Evolutionary conservation across 1,140 invertebrate species (phyloP), one percentile per base, ranked within the genome.

Genomic region (Triops cancriformis): DNA sequence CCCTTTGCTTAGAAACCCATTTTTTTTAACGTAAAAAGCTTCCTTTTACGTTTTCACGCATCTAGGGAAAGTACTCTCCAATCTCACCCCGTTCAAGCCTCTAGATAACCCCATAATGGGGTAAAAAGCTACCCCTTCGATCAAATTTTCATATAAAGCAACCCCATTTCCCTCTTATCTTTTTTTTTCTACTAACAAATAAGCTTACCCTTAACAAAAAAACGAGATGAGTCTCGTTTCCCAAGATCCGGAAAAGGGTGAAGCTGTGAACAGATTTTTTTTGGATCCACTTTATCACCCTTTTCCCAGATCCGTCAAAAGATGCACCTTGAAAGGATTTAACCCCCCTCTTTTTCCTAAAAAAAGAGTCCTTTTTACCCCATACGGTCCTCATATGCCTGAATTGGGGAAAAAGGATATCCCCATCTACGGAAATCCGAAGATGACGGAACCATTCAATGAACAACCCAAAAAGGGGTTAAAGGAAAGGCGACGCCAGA

Each of bases 211-310:
- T 23, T 5, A 64, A 23, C 7, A 64, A 64, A 64, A 45, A 64
- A 64, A 64, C 23, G 51, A 23, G 51, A 64, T 64, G 51, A 64
- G 10, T 64, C 51, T 64, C 51, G n/a, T 64, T 64, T 64, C 51
- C 51, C 51, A 64, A 64, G 51, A 64, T 64, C 23, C 51, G 51
- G 51, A 64, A 64, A 64, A 64, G 51, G 51, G 51, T 64, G 51
- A 64, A 64, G 51, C 51, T 64, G 51, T 64, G 51, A 64, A 64
- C 51, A 64, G 23, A 23, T 23, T 64, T 64, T 64, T n/a, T 64
- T 64, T 64, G 0, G 4, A 64, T 23, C 23, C 23, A n/a, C 14
- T 64, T 64, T 64, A 64, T 14, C 51, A 64, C 51, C 51, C 51
- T 7, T 64, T 64, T 64, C 51, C 51, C 51, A 64, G 51, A 64